A percentile compares a stretch with the other conserved stretches of the same genome.
Conservation (phyloP, 2,888 invertebrate species). For the Drosophila acutilabella region DNA sequence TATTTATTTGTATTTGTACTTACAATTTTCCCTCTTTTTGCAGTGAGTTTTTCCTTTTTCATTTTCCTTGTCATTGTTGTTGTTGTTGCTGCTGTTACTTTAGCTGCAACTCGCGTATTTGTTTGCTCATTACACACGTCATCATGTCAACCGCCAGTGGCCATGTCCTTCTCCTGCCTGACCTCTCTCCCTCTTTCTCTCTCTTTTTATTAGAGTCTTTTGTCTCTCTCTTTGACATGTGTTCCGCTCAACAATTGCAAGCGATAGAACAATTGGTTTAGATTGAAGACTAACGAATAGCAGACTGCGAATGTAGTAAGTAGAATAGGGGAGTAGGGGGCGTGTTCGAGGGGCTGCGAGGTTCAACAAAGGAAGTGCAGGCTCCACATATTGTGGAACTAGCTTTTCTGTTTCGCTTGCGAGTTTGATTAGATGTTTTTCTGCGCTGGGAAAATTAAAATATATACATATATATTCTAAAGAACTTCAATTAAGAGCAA, state of each 20-base stretch:
- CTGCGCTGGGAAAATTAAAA: slow-evolving; percentile 22
- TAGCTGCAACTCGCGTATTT: slow-evolving; percentile 64
- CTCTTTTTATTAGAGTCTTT: neutral
- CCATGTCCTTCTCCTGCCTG: slow-evolving; percentile 42
- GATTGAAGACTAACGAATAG: slow-evolving; percentile 61
- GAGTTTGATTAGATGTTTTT: slow-evolving; percentile 33
- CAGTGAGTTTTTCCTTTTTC: neutral
- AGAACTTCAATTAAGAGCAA: slow-evolving; percentile 31
- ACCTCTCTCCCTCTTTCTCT: neutral
- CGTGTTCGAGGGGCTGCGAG: slow-evolving; percentile 5
- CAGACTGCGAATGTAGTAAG: neutral
- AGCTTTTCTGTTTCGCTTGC: neutral
- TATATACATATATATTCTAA: slow-evolving; percentile 7
- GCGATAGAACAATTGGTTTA: slow-evolving; percentile 60
- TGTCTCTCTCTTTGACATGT: slow-evolving; percentile 39
- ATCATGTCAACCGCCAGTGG: slow-evolving; percentile 75
- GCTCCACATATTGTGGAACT: slow-evolving; percentile 12
- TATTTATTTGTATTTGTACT: slow-evolving; percentile 67
- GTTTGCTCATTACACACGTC: slow-evolving; percentile 80
- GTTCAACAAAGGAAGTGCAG: slow-evolving; percentile 36
- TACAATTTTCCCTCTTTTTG: slow-evolving; percentile 8
- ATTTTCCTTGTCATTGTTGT: neutral
- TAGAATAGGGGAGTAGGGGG: neutral
- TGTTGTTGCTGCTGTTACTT: slow-evolving; percentile 5
- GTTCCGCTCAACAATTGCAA: slow-evolving; percentile 55